Percentiles rank a stretch among this genome's conserved stretches.
Evolutionary conservation across 2,113 vertebrate species (phyloP).

Genomic region (Psophia crepitans): DNA sequence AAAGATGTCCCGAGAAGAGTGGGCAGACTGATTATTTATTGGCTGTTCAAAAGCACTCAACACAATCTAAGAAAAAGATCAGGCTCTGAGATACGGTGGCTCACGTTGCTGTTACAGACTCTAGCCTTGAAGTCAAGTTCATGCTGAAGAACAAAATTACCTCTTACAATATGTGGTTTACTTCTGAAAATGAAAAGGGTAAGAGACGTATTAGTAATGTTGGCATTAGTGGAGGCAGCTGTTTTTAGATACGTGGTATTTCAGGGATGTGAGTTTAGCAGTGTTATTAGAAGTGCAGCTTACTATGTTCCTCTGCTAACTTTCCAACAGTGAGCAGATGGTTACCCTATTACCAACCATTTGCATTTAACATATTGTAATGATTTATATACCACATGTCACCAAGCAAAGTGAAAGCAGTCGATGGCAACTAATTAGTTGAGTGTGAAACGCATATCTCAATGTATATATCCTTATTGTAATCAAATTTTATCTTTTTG

Average conservation of each 20-base stretch:
- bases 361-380: slow-evolving; percentile 79
- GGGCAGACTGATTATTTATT: slow-evolving; percentile 54
- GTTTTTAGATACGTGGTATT: slow-evolving; percentile 76
- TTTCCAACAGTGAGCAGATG: slow-evolving; percentile 75
- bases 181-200: slow-evolving; percentile 61
- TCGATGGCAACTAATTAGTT: slow-evolving; percentile 70
- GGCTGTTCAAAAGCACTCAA: slow-evolving; percentile 30
- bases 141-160: slow-evolving; percentile 28
- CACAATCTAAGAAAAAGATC: neutral
- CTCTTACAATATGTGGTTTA: slow-evolving; percentile 29
- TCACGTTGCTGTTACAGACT: neutral
- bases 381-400: slow-evolving; percentile 79
- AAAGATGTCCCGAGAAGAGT: slow-evolving; percentile 23
- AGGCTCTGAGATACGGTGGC: neutral
- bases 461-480: slow-evolving; percentile 44
- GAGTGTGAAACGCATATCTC: slow-evolving; percentile 65
- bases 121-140: slow-evolving; percentile 50
- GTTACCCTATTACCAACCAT: slow-evolving; percentile 76
- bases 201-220: slow-evolving; percentile 45
- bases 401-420: slow-evolving; percentile 69
- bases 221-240: slow-evolving; percentile 67
- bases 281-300: slow-evolving; percentile 65
- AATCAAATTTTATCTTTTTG: slow-evolving; percentile 40
- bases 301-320: slow-evolving; percentile 66
- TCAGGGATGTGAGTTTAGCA: slow-evolving; percentile 58